Conservation (phyloP, 2,797 vertebrate genomes). For the Sebastes umbrosus region DNA sequence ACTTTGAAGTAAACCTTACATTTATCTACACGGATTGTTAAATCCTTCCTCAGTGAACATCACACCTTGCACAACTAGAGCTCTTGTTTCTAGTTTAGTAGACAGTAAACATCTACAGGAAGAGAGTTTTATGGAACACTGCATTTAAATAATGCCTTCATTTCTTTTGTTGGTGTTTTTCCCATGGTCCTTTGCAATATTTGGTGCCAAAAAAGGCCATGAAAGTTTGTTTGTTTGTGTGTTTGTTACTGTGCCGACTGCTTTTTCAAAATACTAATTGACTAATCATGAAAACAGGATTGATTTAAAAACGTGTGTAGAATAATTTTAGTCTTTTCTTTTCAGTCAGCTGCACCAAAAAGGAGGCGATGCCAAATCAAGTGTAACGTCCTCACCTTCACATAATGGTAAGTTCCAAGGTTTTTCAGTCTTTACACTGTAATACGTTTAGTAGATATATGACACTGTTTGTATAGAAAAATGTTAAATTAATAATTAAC, state of each 20-base stretch:
- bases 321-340: constrained; percentile 34
- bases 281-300: background rate
- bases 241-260: background rate
- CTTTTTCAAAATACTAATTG: too few species aligned
- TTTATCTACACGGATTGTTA: background rate
- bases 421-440: background rate
- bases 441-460: background rate
- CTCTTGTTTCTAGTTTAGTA: background rate
- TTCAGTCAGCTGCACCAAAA: constrained; percentile 76
- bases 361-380: constrained; percentile 68
- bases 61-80: background rate
- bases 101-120: background rate
- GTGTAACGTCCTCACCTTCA: constrained; percentile 63
- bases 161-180: background rate
- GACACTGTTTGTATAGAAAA: background rate
- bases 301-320: background rate
- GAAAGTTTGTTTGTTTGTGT: background rate
- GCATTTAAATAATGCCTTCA: background rate
- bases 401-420: constrained; percentile 75
- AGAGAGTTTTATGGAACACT: background rate
- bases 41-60: background rate
- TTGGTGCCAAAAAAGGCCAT: background rate
- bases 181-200: background rate
- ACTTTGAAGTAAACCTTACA: background rate
- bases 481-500: background rate